Evolutionary conservation across 2,113 vertebrate species (phyloP).

Genomic region (Campylomormyrus numenius): DNA sequence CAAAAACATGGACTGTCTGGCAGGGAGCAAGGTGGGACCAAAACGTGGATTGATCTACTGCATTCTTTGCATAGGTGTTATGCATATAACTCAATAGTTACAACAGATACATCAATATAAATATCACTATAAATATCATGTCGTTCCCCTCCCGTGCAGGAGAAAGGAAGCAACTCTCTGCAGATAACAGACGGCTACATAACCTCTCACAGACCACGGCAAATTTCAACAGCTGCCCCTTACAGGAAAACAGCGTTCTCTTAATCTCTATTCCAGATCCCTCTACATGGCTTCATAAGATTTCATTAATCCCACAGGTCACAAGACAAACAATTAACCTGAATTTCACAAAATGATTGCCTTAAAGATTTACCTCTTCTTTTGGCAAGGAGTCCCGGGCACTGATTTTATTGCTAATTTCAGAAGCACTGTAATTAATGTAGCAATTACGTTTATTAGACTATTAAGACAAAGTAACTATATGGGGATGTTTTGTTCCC

Average conservation of each 20-base stretch:
- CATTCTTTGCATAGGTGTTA: not conserved
- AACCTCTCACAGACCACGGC: not conserved
- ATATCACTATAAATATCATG: no score
- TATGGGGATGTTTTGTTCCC: not conserved
- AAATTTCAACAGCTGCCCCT: not conserved
- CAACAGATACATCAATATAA: no score
- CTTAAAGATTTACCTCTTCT: slow-evolving; percentile 33
- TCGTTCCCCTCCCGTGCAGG: not conserved
- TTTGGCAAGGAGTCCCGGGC: slow-evolving; percentile 14
- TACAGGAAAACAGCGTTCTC: not conserved
- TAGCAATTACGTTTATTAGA: slow-evolving; percentile 14
- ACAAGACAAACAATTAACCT: slow-evolving; percentile 11
- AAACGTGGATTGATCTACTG: not conserved
- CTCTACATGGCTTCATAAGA: not conserved
- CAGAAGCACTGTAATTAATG: slow-evolving; percentile 10
- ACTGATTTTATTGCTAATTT: slow-evolving; percentile 8
- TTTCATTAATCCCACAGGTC: not conserved
- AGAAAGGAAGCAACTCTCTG: not conserved
- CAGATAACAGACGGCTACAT: not conserved
- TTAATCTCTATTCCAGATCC: not conserved
- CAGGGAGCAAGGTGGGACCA: no score
- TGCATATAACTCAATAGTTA: not conserved
- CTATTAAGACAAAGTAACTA: slow-evolving; percentile 14
- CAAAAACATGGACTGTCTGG: no score
- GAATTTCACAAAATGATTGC: slow-evolving; percentile 14